These are phyloP conservation scores for Podarcis raffonei DNA, from an alignment of 2,113 vertebrate species.

Conservation along the genomic window DNA sequence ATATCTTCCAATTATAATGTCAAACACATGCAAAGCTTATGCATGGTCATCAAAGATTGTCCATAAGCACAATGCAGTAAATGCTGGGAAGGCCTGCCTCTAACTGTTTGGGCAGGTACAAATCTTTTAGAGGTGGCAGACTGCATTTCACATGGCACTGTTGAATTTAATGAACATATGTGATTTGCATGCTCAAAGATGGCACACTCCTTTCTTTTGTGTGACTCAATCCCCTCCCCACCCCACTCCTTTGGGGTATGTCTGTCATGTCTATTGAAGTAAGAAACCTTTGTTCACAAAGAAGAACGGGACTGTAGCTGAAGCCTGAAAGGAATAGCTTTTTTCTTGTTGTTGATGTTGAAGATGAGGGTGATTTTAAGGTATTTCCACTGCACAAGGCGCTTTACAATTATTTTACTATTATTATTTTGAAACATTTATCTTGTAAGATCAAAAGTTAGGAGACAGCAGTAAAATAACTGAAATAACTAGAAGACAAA, in stretches of 20 bases:
- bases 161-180: conserved; percentile 74
- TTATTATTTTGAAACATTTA: not conserved
- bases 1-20: not conserved
- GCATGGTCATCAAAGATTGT: not conserved
- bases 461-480: not conserved
- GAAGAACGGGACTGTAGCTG: conserved; percentile 16
- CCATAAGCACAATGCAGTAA: not conserved
- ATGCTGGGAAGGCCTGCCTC: conserved; percentile 48
- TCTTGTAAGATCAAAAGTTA: not conserved
- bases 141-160: conserved; percentile 65
- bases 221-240: conserved; percentile 56
- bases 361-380: not conserved
- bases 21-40: not conserved
- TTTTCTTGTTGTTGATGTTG: not conserved
- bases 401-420: conserved; percentile 5
- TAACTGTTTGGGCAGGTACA: conserved; percentile 61
- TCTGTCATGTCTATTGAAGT: conserved; percentile 65
- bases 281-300: conserved; percentile 40
- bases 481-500: not conserved
- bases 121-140: conserved; percentile 63
- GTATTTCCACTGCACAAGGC: not conserved
- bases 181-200: conserved; percentile 70
- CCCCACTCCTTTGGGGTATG: conserved; percentile 56
- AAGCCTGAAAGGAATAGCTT: conserved; percentile 11
- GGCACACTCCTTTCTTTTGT: conserved; percentile 73